These are phyloP conservation scores for Galeopsomyia nigrocyanea DNA, from an alignment of 2,888 invertebrate species.

Conservation along the genomic window DNA sequence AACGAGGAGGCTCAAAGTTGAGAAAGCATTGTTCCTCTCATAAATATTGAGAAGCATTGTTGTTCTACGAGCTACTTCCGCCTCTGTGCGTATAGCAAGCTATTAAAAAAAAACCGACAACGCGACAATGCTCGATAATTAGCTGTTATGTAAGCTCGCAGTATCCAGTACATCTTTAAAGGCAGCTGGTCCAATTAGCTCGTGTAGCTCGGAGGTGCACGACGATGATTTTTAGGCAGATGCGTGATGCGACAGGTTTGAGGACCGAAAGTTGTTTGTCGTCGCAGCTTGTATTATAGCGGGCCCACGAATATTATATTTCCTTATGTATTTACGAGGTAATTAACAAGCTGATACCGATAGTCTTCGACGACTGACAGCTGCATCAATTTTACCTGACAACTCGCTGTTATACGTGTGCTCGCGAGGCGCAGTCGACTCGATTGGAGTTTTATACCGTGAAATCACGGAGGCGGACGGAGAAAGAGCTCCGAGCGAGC, in stretches of 20 bases:
- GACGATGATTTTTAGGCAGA: too few relatives aligned
- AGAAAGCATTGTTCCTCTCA: conserved; percentile 23
- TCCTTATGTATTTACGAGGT: too few relatives aligned
- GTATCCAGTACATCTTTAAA: conserved; percentile 7
- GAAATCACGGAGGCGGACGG: neutral
- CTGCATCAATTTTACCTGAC: too few relatives aligned
- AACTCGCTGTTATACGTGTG: too few relatives aligned
- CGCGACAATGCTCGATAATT: conserved; percentile 36
- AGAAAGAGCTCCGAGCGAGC: neutral
- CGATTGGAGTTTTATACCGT: too few relatives aligned
- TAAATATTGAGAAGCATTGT: conserved; percentile 40
- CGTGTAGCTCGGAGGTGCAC: neutral
- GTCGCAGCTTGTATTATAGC: too few relatives aligned
- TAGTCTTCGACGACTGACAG: too few relatives aligned
- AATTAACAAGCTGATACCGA: too few relatives aligned
- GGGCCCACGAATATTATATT: too few relatives aligned
- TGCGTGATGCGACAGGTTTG: neutral
- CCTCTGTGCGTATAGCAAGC: conserved; percentile 13
- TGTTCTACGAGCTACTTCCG: conserved; percentile 31
- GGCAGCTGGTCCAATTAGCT: conserved; percentile 25
- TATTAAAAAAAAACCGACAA: neutral
- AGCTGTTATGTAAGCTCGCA: conserved; percentile 28
- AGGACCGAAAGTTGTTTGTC: neutral
- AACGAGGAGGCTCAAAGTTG: conserved; percentile 1
- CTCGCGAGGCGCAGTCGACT: too few relatives aligned